A percentile compares a stretch with the other conserved stretches of the same genome.
phyloP scores from a whole-genome alignment of 2,888 invertebrate species.

The Aphidoletes aphidimyza region DNA sequence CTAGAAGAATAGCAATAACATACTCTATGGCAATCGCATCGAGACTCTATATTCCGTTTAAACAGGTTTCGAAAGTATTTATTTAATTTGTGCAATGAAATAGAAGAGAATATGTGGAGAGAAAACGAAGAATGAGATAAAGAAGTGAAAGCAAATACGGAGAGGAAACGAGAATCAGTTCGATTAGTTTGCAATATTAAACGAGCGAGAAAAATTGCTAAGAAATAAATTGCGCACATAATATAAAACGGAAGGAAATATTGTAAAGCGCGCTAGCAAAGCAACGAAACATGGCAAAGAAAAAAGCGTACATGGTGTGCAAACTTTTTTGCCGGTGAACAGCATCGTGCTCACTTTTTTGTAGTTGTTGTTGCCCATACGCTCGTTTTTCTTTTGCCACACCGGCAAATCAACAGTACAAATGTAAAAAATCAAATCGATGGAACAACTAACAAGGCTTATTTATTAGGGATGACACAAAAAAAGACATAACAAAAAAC shows the following conservation, averaged over 20 bases:
- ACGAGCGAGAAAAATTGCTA: conserved; percentile 37
- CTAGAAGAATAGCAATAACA: conserved; percentile 28
- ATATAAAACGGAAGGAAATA: conserved; percentile 43
- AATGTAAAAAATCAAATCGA: conserved; percentile 25
- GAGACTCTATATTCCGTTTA: background rate
- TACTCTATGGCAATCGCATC: conserved; percentile 11
- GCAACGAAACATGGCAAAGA: too few relatives aligned
- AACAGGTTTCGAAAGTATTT: background rate
- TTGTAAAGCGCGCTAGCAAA: background rate
- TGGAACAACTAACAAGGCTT: conserved; percentile 42
- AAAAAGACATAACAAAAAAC: background rate
- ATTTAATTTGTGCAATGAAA: conserved; percentile 49
- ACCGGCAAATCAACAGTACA: background rate
- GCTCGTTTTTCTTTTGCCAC: too few relatives aligned
- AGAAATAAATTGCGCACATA: conserved; percentile 45
- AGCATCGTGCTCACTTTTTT: background rate
- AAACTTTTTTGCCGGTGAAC: background rate
- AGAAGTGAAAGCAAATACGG: background rate
- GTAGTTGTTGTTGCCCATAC: background rate
- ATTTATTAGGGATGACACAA: conserved; percentile 8
- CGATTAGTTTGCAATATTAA: conserved; percentile 49
- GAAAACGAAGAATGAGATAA: background rate
- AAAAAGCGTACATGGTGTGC: background rate
- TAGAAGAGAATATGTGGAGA: conserved; percentile 16
- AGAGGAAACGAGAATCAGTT: conserved; percentile 11